Evolutionary conservation across 2,797 vertebrate genomes (phyloP), one percentile per base, ranked within the genome.

Genomic region (Saguinus oedipus): DNA sequence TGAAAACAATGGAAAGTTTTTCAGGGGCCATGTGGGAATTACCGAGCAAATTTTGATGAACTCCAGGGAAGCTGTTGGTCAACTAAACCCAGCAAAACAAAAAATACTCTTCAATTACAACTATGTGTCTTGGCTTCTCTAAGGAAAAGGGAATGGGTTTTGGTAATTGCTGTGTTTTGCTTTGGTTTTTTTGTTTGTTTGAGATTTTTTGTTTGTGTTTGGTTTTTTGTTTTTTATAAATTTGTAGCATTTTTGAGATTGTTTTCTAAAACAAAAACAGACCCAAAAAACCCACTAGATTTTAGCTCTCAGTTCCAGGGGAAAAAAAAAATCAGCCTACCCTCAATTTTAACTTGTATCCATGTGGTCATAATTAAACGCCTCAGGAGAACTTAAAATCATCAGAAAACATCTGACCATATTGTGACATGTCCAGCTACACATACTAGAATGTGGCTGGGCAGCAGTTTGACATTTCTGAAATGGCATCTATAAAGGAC

Each of bases 361-460:
- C 95, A 92, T 92, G 92, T 96, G 95, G 84, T 96, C 92, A 83
- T 76, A 94, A 96, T 97, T 93, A 95, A 88, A 96, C 11, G 84
- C 92, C 90, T 96, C 92, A 78, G 27, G 94, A 97, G 92, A 93
- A 92, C 36, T 82, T 89, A 96, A 68, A 94, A 55, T 55, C 84
- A 88, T 92, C 92, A 79, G 88, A 95, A 59, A 94, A 55, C 64
- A 86, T 92, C 92, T 76, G 92, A 92, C 64, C 79, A 39, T 27
- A 24, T 4, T 78, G 92, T 83, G 61, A 7, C 74, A 50, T 20
- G 53, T 88, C 93, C 92, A 82, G 61, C 44, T 87, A 30, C 33
- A 1, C 82, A 7, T 5, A 53, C 30, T 19, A 39, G 44, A 59
- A 22, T 19, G 13, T 53, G 15, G 0, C 33, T 30, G 48, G 9